These are phyloP conservation scores for Leuciscus waleckii DNA, from an alignment of 2,797 vertebrate species.

Conservation along the genomic window DNA sequence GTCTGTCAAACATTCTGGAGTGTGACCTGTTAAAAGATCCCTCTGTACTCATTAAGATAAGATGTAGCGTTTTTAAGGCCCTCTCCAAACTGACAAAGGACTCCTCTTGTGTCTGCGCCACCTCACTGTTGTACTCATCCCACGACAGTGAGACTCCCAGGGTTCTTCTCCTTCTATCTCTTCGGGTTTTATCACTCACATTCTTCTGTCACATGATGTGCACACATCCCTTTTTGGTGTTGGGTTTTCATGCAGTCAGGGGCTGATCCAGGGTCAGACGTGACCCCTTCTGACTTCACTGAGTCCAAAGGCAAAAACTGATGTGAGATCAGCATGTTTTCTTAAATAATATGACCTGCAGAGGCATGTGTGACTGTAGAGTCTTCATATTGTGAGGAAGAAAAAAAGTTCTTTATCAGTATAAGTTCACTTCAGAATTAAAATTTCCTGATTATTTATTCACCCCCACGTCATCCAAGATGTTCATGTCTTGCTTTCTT, in stretches of 20 bases:
- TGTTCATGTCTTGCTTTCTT: too few species aligned
- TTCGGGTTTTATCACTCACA: slow-evolving; percentile 58
- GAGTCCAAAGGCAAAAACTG: neutral
- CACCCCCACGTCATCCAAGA: too few species aligned
- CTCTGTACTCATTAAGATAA: slow-evolving; percentile 82
- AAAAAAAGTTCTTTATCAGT: neutral
- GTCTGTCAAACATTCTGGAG: slow-evolving; percentile 58
- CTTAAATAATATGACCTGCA: slow-evolving; percentile 5
- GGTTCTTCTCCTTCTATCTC: slow-evolving; percentile 52
- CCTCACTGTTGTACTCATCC: slow-evolving; percentile 57
- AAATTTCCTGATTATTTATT: too few species aligned
- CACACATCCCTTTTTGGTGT: slow-evolving; percentile 5
- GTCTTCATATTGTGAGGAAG: slow-evolving; percentile 33
- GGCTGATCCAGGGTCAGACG: slow-evolving; percentile 38
- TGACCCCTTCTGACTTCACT: slow-evolving; percentile 21
- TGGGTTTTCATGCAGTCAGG: slow-evolving; percentile 19
- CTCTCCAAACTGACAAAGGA: slow-evolving; percentile 80
- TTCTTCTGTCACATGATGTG: slow-evolving; percentile 48
- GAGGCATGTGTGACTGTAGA: slow-evolving; percentile 1
- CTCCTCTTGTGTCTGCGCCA: slow-evolving; percentile 75
- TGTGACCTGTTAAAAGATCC: slow-evolving; percentile 79
- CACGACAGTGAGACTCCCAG: slow-evolving; percentile 50
- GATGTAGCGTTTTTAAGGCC: slow-evolving; percentile 71
- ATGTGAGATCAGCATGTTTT: neutral
- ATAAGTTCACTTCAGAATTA: too few species aligned